Evolutionary conservation across 1,140 invertebrate genomes (phyloP).

Genomic region (Alviniconcha marisindica): DNA sequence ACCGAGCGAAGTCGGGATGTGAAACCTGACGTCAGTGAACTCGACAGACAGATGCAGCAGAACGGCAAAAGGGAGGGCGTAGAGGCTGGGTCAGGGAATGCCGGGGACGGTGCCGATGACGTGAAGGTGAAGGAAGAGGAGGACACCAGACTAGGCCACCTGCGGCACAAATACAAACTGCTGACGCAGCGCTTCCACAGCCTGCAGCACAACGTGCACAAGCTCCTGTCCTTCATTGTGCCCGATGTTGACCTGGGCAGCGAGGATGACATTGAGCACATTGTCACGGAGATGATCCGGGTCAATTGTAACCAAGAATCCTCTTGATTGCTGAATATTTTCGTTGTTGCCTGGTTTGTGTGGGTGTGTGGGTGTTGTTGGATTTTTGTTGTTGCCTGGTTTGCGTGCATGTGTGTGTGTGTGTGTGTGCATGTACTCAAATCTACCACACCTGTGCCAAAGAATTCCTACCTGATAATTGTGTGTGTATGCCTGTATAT

Average conservation of each 20-base stretch:
- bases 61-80: neutral
- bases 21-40: slow-evolving; percentile 41
- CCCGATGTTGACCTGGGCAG: slow-evolving; percentile 60
- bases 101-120: neutral
- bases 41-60: slow-evolving; percentile 10
- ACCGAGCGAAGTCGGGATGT: neutral
- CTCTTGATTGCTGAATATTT: too few relatives aligned
- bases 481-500: too few relatives aligned
- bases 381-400: too few relatives aligned
- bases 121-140: neutral
- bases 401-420: too few relatives aligned
- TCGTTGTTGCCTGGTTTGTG: too few relatives aligned
- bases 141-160: neutral
- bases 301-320: slow-evolving; percentile 26
- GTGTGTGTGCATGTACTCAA: too few relatives aligned
- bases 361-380: too few relatives aligned
- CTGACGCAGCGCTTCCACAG: slow-evolving; percentile 35
- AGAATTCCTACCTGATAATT: too few relatives aligned
- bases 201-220: slow-evolving; percentile 58
- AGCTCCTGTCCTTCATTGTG: slow-evolving; percentile 60
- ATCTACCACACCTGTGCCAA: too few relatives aligned
- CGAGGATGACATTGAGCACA: slow-evolving; percentile 55
- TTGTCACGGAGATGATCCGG: slow-evolving; percentile 63
- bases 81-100: neutral
- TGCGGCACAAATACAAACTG: slow-evolving; percentile 30